Evolutionary conservation across 2,888 invertebrate genomes (phyloP).

Genomic region (Oxystoma pomonae): DNA sequence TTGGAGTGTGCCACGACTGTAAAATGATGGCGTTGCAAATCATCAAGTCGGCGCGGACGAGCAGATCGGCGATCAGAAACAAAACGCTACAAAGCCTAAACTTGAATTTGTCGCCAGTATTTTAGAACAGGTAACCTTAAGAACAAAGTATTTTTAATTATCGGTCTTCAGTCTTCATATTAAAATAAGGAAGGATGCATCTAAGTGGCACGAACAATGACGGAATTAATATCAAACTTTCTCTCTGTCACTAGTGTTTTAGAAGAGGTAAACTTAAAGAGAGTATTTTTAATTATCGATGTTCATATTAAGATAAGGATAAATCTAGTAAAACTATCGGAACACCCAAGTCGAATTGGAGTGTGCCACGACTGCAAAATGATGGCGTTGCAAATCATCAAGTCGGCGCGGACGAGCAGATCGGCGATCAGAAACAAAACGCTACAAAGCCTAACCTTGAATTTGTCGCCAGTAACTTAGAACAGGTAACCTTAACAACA

Average conservation of each 20-base stretch:
- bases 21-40: slow-evolving; percentile 91
- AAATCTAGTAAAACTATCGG: no score
- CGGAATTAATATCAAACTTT: slow-evolving; percentile 1
- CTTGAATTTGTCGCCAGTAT: slow-evolving; percentile 78
- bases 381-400: slow-evolving; percentile 90
- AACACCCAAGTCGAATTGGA: no score
- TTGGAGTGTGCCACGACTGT: slow-evolving; percentile 92
- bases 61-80: slow-evolving; percentile 76
- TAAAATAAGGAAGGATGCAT: background rate
- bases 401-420: slow-evolving; percentile 78
- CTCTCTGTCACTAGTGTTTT: no score
- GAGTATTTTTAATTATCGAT: no score
- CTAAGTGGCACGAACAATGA: background rate
- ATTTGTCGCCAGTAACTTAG: slow-evolving; percentile 76
- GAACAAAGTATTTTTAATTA: no score
- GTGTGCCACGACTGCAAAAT: slow-evolving; percentile 94
- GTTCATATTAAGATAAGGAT: no score
- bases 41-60: slow-evolving; percentile 81
- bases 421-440: slow-evolving; percentile 80
- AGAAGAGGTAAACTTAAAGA: no score
- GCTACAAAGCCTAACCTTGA: slow-evolving; percentile 74
- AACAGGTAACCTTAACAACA: no score
- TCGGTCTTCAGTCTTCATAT: slow-evolving; percentile 12
- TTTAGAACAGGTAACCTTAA: no score
- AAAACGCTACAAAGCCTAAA: slow-evolving; percentile 77